phyloP scores from a whole-genome alignment of 2,888 invertebrate species.

The Rhagophthalmus giganteus region DNA sequence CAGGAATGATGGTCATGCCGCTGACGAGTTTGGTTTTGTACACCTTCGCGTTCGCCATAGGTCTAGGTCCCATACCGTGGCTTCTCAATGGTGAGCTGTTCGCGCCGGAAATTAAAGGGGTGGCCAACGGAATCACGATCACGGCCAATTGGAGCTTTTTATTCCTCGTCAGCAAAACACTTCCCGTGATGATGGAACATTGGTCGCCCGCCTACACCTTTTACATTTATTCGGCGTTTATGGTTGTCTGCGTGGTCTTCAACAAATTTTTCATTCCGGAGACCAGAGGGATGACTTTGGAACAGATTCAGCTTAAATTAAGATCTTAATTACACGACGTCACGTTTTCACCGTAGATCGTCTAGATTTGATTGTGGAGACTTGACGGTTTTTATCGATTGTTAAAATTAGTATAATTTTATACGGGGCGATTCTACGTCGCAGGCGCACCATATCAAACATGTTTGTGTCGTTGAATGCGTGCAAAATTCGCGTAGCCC shows the following conservation, averaged over 20 bases:
- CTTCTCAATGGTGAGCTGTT: slow-evolving; percentile 27
- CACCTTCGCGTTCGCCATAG: slow-evolving; percentile 23
- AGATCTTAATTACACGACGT: too few species aligned
- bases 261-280: slow-evolving; percentile 27
- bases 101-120: slow-evolving; percentile 27
- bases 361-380: too few species aligned
- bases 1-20: slow-evolving; percentile 20
- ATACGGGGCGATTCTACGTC: too few species aligned
- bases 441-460: too few species aligned
- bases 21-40: slow-evolving; percentile 23
- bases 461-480: too few species aligned
- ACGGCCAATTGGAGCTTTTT: slow-evolving; percentile 24
- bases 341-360: too few species aligned
- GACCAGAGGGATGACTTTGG: slow-evolving; percentile 11
- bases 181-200: slow-evolving; percentile 20
- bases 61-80: slow-evolving; percentile 28
- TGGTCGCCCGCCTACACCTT: slow-evolving; percentile 24
- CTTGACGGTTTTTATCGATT: too few species aligned
- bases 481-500: too few species aligned
- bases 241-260: slow-evolving; percentile 17
- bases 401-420: too few species aligned
- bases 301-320: slow-evolving; percentile 3
- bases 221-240: slow-evolving; percentile 25
- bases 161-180: slow-evolving; percentile 27
- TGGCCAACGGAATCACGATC: slow-evolving; percentile 26